phyloP scores from a whole-genome alignment of 2,113 vertebrate species.

The Psittacus erithacus region DNA sequence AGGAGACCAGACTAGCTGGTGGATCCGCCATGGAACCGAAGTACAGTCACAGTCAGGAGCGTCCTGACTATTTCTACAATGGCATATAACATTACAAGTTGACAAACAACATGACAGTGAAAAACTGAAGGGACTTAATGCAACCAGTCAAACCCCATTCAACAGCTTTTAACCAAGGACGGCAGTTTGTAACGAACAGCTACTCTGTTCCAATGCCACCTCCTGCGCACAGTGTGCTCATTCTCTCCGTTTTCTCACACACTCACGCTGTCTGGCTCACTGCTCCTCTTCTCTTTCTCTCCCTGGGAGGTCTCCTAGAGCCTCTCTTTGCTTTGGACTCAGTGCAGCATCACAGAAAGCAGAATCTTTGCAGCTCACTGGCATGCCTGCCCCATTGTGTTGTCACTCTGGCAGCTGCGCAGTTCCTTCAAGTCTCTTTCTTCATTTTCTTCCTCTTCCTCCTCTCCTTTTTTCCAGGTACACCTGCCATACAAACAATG shows the following conservation, averaged over 20 bases:
- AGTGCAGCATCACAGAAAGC: constrained; percentile 14
- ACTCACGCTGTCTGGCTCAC: background rate
- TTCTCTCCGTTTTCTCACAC: background rate
- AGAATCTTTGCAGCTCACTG: constrained; percentile 42
- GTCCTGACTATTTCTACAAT: background rate
- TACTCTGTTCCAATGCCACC: background rate
- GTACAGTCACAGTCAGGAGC: background rate
- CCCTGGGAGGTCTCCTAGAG: background rate
- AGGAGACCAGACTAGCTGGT: background rate
- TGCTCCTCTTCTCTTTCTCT: constrained; percentile 15
- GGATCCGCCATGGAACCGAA: background rate
- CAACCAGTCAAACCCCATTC: constrained; percentile 28
- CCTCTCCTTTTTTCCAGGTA: constrained; percentile 61
- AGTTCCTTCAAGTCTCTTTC: constrained; percentile 62
- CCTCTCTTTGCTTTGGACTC: constrained; percentile 12
- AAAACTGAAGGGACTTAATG: constrained; percentile 34
- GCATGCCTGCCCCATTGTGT: constrained; percentile 1
- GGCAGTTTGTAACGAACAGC: constrained; percentile 3
- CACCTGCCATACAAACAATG: background rate
- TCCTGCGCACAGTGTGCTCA: background rate
- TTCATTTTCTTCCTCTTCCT: constrained; percentile 68
- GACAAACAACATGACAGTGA: constrained; percentile 2
- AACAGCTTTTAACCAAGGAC: constrained; percentile 17
- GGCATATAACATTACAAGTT: background rate
- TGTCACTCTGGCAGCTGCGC: background rate